These are phyloP conservation scores for Phenganax subtilis DNA, from an alignment of 92 coral and sea anemone genomes.

Conservation along the genomic window DNA sequence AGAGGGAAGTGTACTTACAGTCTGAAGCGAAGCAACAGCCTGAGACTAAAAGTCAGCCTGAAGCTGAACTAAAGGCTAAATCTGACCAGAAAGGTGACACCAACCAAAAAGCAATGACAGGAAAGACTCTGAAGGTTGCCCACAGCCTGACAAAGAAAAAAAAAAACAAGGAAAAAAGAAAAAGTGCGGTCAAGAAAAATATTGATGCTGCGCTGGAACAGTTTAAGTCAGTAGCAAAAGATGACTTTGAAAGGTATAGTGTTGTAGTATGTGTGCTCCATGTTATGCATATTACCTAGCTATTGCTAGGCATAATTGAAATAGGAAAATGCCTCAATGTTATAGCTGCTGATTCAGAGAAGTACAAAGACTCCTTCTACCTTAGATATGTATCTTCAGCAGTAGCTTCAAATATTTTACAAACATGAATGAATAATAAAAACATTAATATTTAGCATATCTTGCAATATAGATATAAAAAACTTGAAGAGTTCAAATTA, in stretches of 20 bases:
- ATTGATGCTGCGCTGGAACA: slow-evolving; percentile 6
- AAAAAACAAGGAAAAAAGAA: neutral
- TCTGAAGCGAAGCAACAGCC: neutral
- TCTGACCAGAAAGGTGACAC: slow-evolving; percentile 1
- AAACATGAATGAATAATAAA: neutral
- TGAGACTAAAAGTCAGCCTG: neutral
- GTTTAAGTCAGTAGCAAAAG: neutral
- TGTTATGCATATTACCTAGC: neutral
- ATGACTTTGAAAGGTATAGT: neutral
- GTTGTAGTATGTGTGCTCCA: neutral
- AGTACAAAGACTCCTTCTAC: neutral
- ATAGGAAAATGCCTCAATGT: neutral
- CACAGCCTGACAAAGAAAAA: slow-evolving; percentile 1
- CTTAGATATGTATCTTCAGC: neutral
- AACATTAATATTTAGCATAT: neutral
- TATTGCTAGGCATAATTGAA: slow-evolving; percentile 3
- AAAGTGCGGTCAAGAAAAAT: neutral
- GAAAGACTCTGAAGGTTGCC: neutral
- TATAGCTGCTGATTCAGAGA: slow-evolving; percentile 1
- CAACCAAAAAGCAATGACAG: neutral
- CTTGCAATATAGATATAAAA: neutral
- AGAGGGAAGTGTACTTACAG: neutral
- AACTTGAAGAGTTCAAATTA: neutral
- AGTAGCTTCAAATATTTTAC: neutral
- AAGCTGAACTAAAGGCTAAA: slow-evolving; percentile 2